Conservation (phyloP, 2,113 vertebrate species). For the Neogale vison region DNA sequence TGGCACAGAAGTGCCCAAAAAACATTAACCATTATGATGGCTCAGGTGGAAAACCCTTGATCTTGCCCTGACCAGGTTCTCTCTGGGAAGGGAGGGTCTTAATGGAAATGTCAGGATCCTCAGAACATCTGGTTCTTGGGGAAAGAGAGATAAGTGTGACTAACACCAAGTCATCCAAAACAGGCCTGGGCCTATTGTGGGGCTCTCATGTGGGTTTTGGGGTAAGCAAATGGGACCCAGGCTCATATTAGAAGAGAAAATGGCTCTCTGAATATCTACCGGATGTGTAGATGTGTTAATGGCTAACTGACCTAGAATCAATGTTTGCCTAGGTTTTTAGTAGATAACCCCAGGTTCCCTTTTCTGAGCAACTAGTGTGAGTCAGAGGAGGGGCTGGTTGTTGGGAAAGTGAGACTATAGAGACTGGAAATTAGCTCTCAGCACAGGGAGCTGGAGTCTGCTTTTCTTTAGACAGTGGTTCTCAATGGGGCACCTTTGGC, state of each 20-base stretch:
- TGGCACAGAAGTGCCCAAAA: not conserved
- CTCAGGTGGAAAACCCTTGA: not conserved
- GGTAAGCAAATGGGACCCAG: not conserved
- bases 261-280: not conserved
- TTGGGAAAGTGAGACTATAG: not conserved
- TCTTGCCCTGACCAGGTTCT: not conserved
- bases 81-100: not conserved
- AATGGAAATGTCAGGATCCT: not conserved
- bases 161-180: not conserved
- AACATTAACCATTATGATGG: not conserved
- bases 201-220: rapidly evolving
- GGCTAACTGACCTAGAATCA: not conserved
- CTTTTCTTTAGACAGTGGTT: not conserved
- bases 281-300: not conserved
- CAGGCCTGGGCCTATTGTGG: not conserved
- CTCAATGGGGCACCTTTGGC: not conserved
- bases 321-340: not conserved
- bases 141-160: not conserved
- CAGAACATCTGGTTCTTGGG: not conserved
- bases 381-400: not conserved
- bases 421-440: not conserved
- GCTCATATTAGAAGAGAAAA: not conserved
- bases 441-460: not conserved
- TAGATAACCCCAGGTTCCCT: not conserved
- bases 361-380: not conserved